Evolutionary conservation across 2,797 vertebrate genomes (phyloP), one percentile per base, ranked within the genome.

Genomic region (Hemitrygon akajei): DNA sequence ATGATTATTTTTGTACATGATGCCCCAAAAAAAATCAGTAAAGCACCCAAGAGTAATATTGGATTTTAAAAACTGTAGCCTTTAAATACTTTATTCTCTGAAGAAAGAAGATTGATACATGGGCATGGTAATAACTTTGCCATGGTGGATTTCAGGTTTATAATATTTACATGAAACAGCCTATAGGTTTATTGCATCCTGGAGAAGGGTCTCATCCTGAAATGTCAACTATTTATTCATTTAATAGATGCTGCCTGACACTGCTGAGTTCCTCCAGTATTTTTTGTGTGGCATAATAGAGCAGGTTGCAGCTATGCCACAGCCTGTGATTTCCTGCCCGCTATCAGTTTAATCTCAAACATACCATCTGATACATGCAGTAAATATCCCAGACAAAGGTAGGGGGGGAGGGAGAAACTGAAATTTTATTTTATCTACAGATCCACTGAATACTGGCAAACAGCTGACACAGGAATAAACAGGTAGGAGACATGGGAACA

Each of bases 311-410:
- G 40, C 40, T 34, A 47, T 18, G 5, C 71, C 63, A 30, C 40
- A 89, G 30, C n/a, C n/a, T 92, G 71, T 56, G 40, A 75, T 92
- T 92, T 56, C 69, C 91, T 73, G 71, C 71, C 22, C 71, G 75
- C 75, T 76, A 69, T n/a, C 60, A 30, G 60, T 37, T 89, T 66
- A 89, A 66, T 92, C 69, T 92, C 37, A 76, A 93, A 47, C 73
- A 27, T 92, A 66, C 69, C 16, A 73, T 73, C 71, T 30, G 40
- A 58, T 2, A 27, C 22, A 93, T 47, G 56, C 40, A 93, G 76
- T 58, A 93, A 60, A 76, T 25, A 7, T n/a, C 40, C 25, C 12
- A 18, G 37, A 58, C 10, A 30, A 73, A 92, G 69, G 37, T 37
- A 92, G 69, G 37, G 56, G 73, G n/a, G 73, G 47, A 56, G 37